Evolutionary conservation across 2,888 invertebrate genomes (phyloP).

Genomic region (Empis stercorea): DNA sequence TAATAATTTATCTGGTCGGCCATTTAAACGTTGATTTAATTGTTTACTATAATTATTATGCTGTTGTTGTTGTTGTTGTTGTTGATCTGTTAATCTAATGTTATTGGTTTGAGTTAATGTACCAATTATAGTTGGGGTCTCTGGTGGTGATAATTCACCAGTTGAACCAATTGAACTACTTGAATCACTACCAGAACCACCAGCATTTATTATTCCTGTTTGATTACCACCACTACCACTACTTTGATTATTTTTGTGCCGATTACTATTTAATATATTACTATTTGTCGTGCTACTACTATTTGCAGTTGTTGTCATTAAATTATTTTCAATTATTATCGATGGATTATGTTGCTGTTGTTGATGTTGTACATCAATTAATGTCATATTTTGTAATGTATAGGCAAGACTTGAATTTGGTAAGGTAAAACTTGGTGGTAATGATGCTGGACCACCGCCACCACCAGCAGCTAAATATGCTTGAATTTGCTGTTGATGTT

Average conservation of each 20-base stretch:
- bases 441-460: constrained; percentile 5
- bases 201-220: neutral
- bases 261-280: constrained; percentile 13
- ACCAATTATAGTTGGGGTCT: constrained; percentile 27
- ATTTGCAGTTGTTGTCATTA: neutral
- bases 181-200: constrained; percentile 29
- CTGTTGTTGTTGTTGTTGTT: constrained; percentile 19
- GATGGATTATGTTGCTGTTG: neutral
- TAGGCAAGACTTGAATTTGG: constrained; percentile 21
- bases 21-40: constrained; percentile 29
- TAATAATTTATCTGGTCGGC: constrained; percentile 23
- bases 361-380: constrained; percentile 17
- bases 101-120: constrained; percentile 10
- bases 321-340: constrained; percentile 7
- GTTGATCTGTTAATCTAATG: constrained; percentile 16
- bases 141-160: constrained; percentile 33
- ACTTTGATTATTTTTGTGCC: constrained; percentile 21
- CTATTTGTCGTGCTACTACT: neutral
- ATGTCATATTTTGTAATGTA: constrained; percentile 29
- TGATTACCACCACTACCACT: neutral
- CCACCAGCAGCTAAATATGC: constrained; percentile 14
- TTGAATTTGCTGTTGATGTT: constrained; percentile 14
- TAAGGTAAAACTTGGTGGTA: constrained; percentile 17
- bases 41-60: constrained; percentile 30
- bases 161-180: constrained; percentile 36